Base-by-base conservation (phyloP, 2,113 vertebrate species). In the Eidolon helvum region DNA sequence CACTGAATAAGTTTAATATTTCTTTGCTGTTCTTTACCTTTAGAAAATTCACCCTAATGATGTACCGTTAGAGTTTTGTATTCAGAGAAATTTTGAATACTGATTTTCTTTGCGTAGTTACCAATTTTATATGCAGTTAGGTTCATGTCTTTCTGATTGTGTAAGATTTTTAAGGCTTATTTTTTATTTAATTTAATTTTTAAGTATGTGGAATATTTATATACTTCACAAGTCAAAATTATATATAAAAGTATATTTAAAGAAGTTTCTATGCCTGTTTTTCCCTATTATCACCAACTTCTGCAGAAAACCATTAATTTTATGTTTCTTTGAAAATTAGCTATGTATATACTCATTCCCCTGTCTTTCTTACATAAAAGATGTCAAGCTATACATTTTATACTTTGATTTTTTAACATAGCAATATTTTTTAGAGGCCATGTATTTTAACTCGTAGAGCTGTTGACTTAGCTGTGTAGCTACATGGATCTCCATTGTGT, bases 201-300 rank as follows among this genome's bases (percentile, higher is more conserved):
- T 87, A 91, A 87, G 71, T 82, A 77, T 72, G 21, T 88, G 35
- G 78, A 71, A 38, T 87, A 71, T 2, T 57, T 21, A 90, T 2
- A 16, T 85, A 15, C 7, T 97, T 98, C 18, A 93, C 53, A 88
- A 91, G 53, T 69, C 48, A 92, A 88, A 84, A 65, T 88, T 89
- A 38, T 50, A 14, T 43, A 24, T 10, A 77, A 77, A 71, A 71
- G 19, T 38, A 77, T 69, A 69, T 82, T 91, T 91, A 74, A n/a
- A 65, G 48, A 66, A 33, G 24, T 91, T 86, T 10, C 43, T 87
- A 12, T 79, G 22, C 15, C 40, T n/a, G 7, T 74, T 40, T 94
- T 94, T 10, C 79, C 33, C 16, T 78, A 2, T 68, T 72, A 48
- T 86, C n/a, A 90, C 4, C 14, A 94, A 0, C 7, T 7, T 88